These are phyloP conservation scores for Calameuta pallipes DNA, from an alignment of 2,888 invertebrate species.

Conservation along the genomic window DNA sequence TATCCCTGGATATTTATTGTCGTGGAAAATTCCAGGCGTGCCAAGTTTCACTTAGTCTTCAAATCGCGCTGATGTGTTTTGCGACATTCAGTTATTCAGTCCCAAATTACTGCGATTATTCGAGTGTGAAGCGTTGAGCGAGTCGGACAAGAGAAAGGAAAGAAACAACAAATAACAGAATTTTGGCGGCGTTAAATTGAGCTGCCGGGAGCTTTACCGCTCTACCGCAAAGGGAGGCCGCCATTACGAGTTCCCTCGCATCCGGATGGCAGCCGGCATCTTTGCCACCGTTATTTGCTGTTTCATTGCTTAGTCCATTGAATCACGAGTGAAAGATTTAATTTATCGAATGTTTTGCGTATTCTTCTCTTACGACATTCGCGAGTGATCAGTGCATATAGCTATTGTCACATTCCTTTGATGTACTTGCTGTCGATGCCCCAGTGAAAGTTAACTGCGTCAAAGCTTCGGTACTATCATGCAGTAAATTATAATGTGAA, in stretches of 20 bases:
- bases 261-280: constrained; percentile 6
- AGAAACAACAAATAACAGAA: background rate
- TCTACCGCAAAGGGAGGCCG: background rate
- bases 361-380: background rate
- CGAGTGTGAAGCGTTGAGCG: background rate
- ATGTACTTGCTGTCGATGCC: background rate
- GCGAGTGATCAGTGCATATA: background rate
- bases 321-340: background rate
- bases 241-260: constrained; percentile 3
- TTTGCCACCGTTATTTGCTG: background rate
- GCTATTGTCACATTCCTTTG: background rate
- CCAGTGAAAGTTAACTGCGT: background rate
- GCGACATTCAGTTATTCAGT: background rate
- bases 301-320: background rate
- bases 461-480: background rate
- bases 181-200: background rate
- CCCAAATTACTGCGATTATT: background rate
- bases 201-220: background rate
- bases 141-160: background rate
- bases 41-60: background rate
- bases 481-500: background rate
- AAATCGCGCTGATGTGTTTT: background rate
- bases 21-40: constrained; percentile 4
- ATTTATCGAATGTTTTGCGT: background rate
- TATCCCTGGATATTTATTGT: background rate